These are phyloP conservation scores for Drosophila infuscata DNA, from an alignment of 2,888 invertebrate genomes.

Conservation along the genomic window DNA sequence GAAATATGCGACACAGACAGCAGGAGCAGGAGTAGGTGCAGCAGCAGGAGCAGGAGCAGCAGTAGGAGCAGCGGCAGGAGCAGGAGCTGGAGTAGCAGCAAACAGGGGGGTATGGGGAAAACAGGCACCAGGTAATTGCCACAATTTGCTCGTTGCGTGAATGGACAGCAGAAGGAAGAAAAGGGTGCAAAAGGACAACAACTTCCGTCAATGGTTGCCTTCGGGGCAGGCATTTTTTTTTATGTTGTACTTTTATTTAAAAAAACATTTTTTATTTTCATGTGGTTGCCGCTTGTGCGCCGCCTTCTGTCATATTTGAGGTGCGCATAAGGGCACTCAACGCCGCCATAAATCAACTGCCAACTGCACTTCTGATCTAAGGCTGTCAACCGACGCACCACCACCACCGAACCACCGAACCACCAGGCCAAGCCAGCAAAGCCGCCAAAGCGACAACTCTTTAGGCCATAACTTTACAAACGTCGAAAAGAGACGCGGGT, in stretches of 20 bases:
- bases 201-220: constrained; percentile 56
- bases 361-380: constrained; percentile 72
- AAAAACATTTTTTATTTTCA: constrained; percentile 9
- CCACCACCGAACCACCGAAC: constrained; percentile 14
- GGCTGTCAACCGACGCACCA: constrained; percentile 62
- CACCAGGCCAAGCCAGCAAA: constrained; percentile 33
- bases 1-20: constrained; percentile 56
- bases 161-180: constrained; percentile 46
- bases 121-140: constrained; percentile 70
- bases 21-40: neutral
- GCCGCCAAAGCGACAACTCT: constrained; percentile 57
- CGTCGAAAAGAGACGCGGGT: constrained; percentile 46
- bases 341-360: constrained; percentile 80
- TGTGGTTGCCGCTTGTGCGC: constrained; percentile 34
- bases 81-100: too few relatives aligned
- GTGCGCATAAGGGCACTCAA: constrained; percentile 80
- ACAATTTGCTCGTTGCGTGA: constrained; percentile 82
- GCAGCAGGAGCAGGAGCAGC: neutral
- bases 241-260: neutral
- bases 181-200: constrained; percentile 54
- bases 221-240: constrained; percentile 24
- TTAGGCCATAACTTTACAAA: constrained; percentile 69
- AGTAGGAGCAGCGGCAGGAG: neutral
- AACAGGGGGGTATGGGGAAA: neutral
- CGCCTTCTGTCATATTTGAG: constrained; percentile 78